phyloP scores from a whole-genome alignment of 2,113 vertebrate species.

The Ovis canadensis region DNA sequence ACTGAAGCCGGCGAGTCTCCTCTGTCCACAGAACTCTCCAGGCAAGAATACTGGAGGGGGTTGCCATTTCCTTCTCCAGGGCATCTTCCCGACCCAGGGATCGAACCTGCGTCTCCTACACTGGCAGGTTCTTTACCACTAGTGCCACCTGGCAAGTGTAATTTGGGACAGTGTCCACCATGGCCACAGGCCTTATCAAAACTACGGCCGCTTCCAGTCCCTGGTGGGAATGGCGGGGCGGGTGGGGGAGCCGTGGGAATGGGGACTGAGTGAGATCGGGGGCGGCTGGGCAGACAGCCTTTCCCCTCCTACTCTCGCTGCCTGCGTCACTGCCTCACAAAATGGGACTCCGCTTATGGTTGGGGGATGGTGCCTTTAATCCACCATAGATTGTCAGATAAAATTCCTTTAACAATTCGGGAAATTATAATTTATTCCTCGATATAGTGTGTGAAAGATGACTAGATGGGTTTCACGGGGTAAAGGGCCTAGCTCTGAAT shows the following conservation, averaged over 20 bases:
- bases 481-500: neutral
- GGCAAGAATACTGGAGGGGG: neutral
- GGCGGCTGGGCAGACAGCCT: neutral
- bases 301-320: fast-evolving
- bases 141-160: neutral
- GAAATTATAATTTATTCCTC: neutral
- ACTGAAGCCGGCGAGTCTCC: neutral
- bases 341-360: neutral
- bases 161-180: neutral
- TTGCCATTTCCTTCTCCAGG: neutral
- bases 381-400: neutral
- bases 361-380: neutral
- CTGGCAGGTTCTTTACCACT: neutral
- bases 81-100: neutral
- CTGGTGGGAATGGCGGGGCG: neutral
- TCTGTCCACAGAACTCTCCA: neutral
- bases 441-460: neutral
- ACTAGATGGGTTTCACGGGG: neutral
- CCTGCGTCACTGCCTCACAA: neutral
- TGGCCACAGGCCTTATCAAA: neutral
- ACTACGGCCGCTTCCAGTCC: neutral
- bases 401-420: neutral
- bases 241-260: neutral
- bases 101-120: neutral
- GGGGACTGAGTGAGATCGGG: neutral